These are phyloP conservation scores for Pygocentrus nattereri DNA, from an alignment of 2,797 vertebrate genomes.

Conservation along the genomic window DNA sequence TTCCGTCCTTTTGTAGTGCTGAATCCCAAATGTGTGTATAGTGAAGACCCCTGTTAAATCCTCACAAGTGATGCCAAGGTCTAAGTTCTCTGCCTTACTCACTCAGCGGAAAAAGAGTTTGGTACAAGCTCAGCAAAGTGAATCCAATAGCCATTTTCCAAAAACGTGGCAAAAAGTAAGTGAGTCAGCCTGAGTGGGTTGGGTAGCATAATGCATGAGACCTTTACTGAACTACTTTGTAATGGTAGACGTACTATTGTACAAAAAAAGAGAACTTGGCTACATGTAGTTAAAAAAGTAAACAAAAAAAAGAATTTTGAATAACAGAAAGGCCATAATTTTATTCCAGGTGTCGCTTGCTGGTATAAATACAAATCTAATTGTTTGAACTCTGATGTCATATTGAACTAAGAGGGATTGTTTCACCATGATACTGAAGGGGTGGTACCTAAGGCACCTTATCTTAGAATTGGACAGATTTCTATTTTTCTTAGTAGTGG, in stretches of 20 bases:
- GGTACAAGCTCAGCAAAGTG: conserved; percentile 47
- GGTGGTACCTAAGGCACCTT: conserved; percentile 57
- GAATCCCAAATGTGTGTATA: conserved; percentile 43
- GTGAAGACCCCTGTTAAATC: conserved; percentile 44
- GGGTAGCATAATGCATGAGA: conserved; percentile 54
- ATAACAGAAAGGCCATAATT: conserved; percentile 14
- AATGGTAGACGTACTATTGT: conserved; percentile 40
- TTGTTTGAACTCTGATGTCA: background rate
- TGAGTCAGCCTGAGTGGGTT: conserved; percentile 23
- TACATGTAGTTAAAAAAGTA: conserved; percentile 15
- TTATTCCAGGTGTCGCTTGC: conserved; percentile 26
- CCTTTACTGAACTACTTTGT: conserved; percentile 55
- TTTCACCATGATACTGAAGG: conserved; percentile 29
- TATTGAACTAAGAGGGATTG: conserved; percentile 15
- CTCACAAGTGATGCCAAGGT: conserved; percentile 56
- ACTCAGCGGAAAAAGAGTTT: conserved; percentile 18
- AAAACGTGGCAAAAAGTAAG: conserved; percentile 32
- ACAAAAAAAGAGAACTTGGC: conserved; percentile 42
- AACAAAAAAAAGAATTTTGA: background rate
- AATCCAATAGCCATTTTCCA: conserved; percentile 52
- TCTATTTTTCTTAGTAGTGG: conserved; percentile 63
- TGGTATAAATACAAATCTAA: conserved; percentile 7
- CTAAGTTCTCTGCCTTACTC: conserved; percentile 42
- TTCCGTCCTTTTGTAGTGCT: conserved; percentile 50
- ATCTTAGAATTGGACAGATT: conserved; percentile 59